Base-by-base conservation (phyloP, 2,888 invertebrate species). In the Cataglyphis altisquamis region DNA sequence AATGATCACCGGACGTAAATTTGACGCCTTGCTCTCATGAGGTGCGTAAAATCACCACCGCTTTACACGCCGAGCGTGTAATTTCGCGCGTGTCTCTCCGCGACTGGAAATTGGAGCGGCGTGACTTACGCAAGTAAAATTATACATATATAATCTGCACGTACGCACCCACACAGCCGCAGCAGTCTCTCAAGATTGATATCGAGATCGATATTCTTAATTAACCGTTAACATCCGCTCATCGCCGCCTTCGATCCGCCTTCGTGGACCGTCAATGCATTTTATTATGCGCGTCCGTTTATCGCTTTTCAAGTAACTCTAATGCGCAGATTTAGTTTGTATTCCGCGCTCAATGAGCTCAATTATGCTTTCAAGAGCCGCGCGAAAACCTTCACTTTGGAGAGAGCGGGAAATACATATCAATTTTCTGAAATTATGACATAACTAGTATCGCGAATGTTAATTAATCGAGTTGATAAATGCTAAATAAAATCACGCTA, bases 81-180 rank as follows among this genome's bases (percentile, higher is more conserved):
- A 88, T 85, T 88, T 88, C 70, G 88, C 86, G 87, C 82, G 77
- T 74, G 88, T 80, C 84, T 86, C 80, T 82, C 88, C 36, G 52
- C 55, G 25, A 57, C 68, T 62, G 84, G 89, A 88, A 89, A 89
- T 84, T 84, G 82, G 89, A 88, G 84, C 89, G 82, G 78, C 45
- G 32, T 18, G 68, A 29, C 77, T 89, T 89, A 80, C 90, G 89
- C 83, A 89, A 89, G 45, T 29, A 48, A 60, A 62, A 62, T 62
- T 62, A 18, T 32, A 15, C 55, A 77, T 57, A 36, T 67, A 72
- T 80, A 80, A 80, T 60, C 5, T 25, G 10, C 45, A 10, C 29
- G 21, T n/a, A 5, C n/a, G 36, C 66, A 32, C 64, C 75, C 75
- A 83, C 84, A 86, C 78, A 83, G 45, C 67, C 60, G 62, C n/a